These are phyloP conservation scores for Philantomba maxwellii DNA, from an alignment of 2,113 vertebrate species.

Conservation along the genomic window DNA sequence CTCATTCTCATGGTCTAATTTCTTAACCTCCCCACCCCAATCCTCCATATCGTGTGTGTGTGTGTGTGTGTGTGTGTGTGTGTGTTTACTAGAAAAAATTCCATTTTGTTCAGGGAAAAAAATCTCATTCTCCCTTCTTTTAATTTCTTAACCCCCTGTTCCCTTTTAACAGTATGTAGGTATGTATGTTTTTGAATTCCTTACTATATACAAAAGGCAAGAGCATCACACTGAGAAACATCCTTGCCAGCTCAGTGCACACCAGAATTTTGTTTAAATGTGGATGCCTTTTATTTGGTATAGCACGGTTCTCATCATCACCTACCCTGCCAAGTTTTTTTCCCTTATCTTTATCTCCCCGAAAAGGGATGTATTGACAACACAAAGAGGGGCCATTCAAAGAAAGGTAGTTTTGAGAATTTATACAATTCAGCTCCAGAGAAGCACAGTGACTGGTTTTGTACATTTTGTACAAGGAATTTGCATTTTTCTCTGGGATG, in stretches of 20 bases:
- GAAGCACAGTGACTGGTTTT: constrained; percentile 74
- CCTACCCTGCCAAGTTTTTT: constrained; percentile 41
- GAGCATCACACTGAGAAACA: constrained; percentile 55
- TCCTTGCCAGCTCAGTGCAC: constrained; percentile 71
- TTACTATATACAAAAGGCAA: constrained; percentile 68
- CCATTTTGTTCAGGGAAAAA: constrained; percentile 55
- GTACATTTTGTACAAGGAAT: constrained; percentile 80
- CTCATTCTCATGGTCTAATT: constrained; percentile 51
- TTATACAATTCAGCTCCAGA: constrained; percentile 69
- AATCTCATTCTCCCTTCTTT: constrained; percentile 49
- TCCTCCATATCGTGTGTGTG: neutral
- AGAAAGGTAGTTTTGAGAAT: constrained; percentile 75
- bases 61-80: no score
- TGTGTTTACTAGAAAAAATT: neutral
- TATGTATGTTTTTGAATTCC: constrained; percentile 50
- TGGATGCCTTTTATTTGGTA: constrained; percentile 79
- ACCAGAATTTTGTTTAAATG: constrained; percentile 70
- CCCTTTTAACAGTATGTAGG: neutral
- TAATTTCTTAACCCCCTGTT: constrained; percentile 57
- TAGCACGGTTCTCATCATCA: constrained; percentile 67
- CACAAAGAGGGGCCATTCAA: constrained; percentile 60
- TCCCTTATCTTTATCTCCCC: constrained; percentile 54
- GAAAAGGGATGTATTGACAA: constrained; percentile 67
- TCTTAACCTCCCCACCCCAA: constrained; percentile 31
- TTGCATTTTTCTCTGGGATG: constrained; percentile 85